Base-by-base conservation (phyloP, 2,797 vertebrate genomes). In the Acrocephalus scirpaceus region DNA sequence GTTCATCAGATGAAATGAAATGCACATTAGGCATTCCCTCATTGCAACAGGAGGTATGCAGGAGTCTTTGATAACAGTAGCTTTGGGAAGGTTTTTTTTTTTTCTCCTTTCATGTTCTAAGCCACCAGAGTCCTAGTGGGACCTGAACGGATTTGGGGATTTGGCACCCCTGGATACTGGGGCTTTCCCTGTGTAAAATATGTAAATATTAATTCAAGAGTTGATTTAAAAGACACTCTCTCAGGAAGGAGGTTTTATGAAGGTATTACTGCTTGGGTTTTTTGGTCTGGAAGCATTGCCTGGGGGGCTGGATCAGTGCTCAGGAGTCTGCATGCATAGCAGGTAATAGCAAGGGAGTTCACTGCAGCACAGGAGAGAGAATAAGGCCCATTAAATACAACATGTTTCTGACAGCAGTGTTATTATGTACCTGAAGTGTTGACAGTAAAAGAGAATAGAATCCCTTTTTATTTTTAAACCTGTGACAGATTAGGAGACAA, bases 391-490 rank as follows among this genome's bases (percentile, higher is more conserved):
- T 82, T 86, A 90, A 92, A 66, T 50, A 23, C 53, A 82, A 30
- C 5, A 23, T 54, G 36, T 79, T 80, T 13, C 51, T 73, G 93
- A 53, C 73, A 92, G 53, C 15, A 3, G 17, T 50, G 34, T 69
- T 94, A 62, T 73, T 94, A 38, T 90, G 53, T 78, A 42, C 50
- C 57, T 76, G 66, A 85, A 81, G 25, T 22, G 73, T 77, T 95
- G 76, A 77, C 71, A 90, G 81, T 47, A 70, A 83, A 93, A 38
- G 66, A 76, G 75, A 84, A 60, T 27, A 60, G 76, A 86, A 76
- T 76, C 61, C 27, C 32, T 77, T 92, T 90, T 88, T 78, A 73
- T 81, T 94, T 94, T 88, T 90, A 92, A 94, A 88, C 32, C 48
- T 73, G 47, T 73, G 74, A 57, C 86, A 89, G 71, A 84, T 94